phyloP scores from a whole-genome alignment of 2,888 invertebrate genomes.

The Nomada hirtipes region DNA sequence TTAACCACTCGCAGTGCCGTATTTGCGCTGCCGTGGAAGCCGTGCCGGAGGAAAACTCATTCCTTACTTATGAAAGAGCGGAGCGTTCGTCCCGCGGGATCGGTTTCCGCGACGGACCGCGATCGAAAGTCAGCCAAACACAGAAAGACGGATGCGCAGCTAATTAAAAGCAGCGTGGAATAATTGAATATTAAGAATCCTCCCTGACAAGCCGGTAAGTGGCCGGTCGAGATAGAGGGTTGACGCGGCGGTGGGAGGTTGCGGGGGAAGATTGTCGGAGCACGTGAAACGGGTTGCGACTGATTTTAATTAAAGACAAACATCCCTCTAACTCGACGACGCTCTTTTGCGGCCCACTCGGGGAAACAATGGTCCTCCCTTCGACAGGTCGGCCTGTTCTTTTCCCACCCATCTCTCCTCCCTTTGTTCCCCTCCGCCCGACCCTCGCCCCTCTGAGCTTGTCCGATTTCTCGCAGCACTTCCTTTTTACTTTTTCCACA shows the following conservation, averaged over 20 bases:
- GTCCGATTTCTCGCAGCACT: constrained; percentile 63
- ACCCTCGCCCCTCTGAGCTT: not conserved
- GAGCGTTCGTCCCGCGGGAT: constrained; percentile 4
- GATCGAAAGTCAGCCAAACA: constrained; percentile 7
- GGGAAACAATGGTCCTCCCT: constrained; percentile 65
- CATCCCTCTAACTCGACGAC: constrained; percentile 75
- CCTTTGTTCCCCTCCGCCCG: constrained; percentile 11
- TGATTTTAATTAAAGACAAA: constrained; percentile 83
- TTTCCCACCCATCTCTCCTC: constrained; percentile 48
- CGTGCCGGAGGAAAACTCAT: not conserved
- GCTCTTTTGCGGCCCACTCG: constrained; percentile 69
- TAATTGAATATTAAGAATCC: constrained; percentile 82
- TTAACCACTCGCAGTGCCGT: not conserved
- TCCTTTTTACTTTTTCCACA: constrained; percentile 57
- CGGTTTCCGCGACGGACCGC: constrained; percentile 5
- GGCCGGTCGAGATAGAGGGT: constrained; percentile 41
- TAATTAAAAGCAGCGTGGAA: constrained; percentile 79
- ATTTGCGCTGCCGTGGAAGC: not conserved
- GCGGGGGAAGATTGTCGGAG: constrained; percentile 39
- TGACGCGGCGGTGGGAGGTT: not conserved
- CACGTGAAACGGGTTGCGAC: constrained; percentile 70
- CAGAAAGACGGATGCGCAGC: constrained; percentile 52
- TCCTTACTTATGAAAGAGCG: not conserved
- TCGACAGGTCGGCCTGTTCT: constrained; percentile 56
- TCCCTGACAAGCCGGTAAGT: constrained; percentile 72